Percentiles rank a stretch among this genome's conserved stretches.
phyloP scores from a whole-genome alignment of 64 coral and sea anemone species.

The Pocillopora damicornis region DNA sequence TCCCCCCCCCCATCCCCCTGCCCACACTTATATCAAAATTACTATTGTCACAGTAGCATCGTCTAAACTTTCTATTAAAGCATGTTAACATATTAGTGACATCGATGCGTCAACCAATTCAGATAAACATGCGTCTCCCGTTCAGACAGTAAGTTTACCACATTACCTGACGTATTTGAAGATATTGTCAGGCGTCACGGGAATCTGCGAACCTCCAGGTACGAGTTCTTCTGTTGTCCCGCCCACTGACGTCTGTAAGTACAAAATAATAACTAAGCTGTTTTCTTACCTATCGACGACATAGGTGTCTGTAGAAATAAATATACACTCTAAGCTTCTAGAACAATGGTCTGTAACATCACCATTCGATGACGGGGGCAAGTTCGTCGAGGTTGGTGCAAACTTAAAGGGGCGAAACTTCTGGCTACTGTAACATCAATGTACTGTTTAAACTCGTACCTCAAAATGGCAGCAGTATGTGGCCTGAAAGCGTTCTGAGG shows the following conservation, averaged over 20 bases:
- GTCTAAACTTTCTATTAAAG: no score
- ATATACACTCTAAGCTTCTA: neutral
- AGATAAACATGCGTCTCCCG: neutral
- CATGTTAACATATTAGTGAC: no score
- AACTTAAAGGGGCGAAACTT: no score
- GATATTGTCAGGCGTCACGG: constrained; percentile 78
- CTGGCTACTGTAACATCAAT: no score
- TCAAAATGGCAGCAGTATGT: constrained; percentile 95
- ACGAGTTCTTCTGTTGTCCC: constrained; percentile 77
- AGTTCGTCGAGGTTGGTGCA: no score
- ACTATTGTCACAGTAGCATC: no score
- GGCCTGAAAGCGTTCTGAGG: constrained; percentile 81
- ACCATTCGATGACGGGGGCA: no score
- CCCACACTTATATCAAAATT: no score
- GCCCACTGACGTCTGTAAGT: constrained; percentile 71
- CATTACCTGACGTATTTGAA: constrained; percentile 78
- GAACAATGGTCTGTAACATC: neutral
- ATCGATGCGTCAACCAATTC: no score
- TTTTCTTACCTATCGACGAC: neutral
- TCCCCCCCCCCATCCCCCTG: no score
- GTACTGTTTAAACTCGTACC: constrained; percentile 16
- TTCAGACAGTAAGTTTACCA: neutral
- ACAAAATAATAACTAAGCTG: neutral
- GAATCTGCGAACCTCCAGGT: constrained; percentile 70
- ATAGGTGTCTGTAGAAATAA: neutral